Conservation (phyloP, 2,797 vertebrate species). For the Poeciliopsis paucimaculata region DNA sequence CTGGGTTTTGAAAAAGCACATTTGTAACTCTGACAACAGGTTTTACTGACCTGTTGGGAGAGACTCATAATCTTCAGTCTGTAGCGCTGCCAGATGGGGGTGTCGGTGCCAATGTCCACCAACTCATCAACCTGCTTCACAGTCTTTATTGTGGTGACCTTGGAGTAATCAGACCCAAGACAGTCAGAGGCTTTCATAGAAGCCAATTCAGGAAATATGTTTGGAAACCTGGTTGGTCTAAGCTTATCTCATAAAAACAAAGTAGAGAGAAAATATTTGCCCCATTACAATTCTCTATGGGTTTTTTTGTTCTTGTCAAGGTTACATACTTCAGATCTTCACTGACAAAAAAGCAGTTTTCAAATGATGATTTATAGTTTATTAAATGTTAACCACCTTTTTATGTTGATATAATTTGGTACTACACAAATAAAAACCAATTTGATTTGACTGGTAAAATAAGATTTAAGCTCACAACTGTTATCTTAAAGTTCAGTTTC, state of each 20-base stretch:
- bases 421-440: too few species aligned
- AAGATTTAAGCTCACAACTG: too few species aligned
- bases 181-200: constrained; percentile 7
- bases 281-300: not conserved
- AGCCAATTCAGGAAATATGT: not conserved
- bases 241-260: not conserved
- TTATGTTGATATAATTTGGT: too few species aligned
- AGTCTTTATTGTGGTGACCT: constrained; percentile 98
- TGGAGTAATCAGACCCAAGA: constrained; percentile 27
- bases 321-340: not conserved
- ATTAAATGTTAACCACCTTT: not conserved
- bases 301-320: not conserved
- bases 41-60: constrained; percentile 86
- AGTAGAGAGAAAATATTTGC: not conserved
- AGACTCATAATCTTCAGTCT: constrained; percentile 89
- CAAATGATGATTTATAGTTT: not conserved
- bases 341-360: not conserved
- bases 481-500: too few species aligned
- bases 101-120: constrained; percentile 91
- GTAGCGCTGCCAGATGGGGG: constrained; percentile 88
- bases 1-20: not conserved
- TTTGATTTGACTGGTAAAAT: too few species aligned
- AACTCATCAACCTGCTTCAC: constrained; percentile 94
- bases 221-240: not conserved
- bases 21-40: not conserved